Evolutionary conservation across 2,113 vertebrate species (phyloP).

Genomic region (Callionymus lyra): DNA sequence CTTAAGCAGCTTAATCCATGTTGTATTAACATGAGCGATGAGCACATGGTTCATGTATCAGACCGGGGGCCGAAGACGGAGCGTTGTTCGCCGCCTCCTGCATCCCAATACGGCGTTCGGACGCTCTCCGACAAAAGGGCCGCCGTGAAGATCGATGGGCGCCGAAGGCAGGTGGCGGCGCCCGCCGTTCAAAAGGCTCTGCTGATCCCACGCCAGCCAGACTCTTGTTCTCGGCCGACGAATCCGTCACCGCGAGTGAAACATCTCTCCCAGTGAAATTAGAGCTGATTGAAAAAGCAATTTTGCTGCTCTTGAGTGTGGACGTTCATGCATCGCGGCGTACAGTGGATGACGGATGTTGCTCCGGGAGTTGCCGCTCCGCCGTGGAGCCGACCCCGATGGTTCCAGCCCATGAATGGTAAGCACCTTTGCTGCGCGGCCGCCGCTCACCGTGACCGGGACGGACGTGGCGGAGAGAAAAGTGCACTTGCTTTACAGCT

Average conservation of each 20-base stretch:
- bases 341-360: slow-evolving; percentile 23
- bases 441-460: slow-evolving; percentile 2
- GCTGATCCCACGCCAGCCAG: too few relatives aligned
- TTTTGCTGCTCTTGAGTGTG: too few relatives aligned
- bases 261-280: slow-evolving; percentile 19
- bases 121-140: slow-evolving; percentile 13
- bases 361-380: slow-evolving; percentile 22
- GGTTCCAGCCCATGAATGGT: slow-evolving; percentile 44
- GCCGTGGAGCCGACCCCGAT: slow-evolving; percentile 10
- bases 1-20: slow-evolving; percentile 44
- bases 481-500: slow-evolving; percentile 18
- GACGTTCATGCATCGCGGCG: not conserved
- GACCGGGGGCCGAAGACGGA: slow-evolving; percentile 18
- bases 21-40: slow-evolving; percentile 39
- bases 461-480: slow-evolving; percentile 4
- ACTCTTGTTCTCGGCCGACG: slow-evolving; percentile 5
- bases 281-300: slow-evolving; percentile 1
- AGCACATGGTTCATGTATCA: slow-evolving; percentile 28
- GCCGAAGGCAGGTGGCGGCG: not conserved
- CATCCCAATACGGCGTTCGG: slow-evolving; percentile 18
- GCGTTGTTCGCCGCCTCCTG: slow-evolving; percentile 18
- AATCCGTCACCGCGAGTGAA: slow-evolving; percentile 16
- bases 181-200: too few relatives aligned
- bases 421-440: slow-evolving; percentile 21
- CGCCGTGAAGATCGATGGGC: not conserved